These are phyloP conservation scores for Limnephilus marmoratus DNA, from an alignment of 2,888 invertebrate species.

Conservation along the genomic window DNA sequence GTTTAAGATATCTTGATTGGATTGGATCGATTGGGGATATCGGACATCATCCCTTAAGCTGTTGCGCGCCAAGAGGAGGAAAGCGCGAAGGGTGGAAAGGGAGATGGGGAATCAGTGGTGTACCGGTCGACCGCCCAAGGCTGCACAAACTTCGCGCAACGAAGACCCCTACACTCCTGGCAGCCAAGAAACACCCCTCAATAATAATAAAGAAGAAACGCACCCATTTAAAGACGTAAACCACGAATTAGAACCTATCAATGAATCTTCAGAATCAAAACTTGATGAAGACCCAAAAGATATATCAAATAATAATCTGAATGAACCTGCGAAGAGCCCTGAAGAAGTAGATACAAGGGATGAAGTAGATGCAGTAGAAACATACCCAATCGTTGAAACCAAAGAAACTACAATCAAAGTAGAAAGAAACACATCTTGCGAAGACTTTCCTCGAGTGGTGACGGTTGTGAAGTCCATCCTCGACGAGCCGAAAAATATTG, in stretches of 20 bases:
- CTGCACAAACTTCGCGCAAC: conserved; percentile 30
- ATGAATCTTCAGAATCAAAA: conserved; percentile 24
- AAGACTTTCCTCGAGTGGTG: conserved; percentile 45
- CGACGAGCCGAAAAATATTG: conserved; percentile 53
- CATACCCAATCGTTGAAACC: not conserved
- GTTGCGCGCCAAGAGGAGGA: conserved; percentile 55
- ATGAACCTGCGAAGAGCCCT: not conserved
- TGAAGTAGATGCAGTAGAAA: not conserved
- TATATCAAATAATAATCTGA: not conserved
- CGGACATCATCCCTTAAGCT: conserved; percentile 35
- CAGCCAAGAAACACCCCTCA: conserved; percentile 35
- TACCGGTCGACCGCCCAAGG: conserved; percentile 57
- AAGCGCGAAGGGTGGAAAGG: conserved; percentile 55
- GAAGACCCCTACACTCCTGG: conserved; percentile 46
- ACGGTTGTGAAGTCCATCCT: conserved; percentile 52
- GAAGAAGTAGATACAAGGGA: not conserved
- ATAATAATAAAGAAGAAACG: conserved; percentile 46
- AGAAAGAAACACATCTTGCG: not conserved
- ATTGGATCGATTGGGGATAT: not conserved
- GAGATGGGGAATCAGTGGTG: conserved; percentile 65
- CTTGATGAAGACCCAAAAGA: conserved; percentile 18
- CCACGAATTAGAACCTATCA: not conserved
- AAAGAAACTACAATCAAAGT: not conserved
- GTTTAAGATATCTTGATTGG: not conserved
- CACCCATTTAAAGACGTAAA: not conserved